Percentiles rank a stretch among this genome's conserved stretches.
phyloP scores from a whole-genome alignment of 2,888 invertebrate genomes.

The Cephus spinipes region DNA sequence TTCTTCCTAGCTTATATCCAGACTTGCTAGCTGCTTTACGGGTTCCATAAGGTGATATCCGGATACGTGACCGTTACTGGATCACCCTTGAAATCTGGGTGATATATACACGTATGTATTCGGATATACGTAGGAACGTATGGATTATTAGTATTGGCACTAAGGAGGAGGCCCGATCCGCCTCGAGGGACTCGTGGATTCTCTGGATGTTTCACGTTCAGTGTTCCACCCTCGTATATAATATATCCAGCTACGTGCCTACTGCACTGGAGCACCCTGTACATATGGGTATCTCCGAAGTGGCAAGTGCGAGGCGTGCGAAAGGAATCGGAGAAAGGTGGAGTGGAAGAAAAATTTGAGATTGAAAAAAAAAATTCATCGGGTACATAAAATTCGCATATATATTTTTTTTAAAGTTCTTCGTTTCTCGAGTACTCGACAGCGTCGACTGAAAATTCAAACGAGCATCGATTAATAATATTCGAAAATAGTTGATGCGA shows the following conservation, averaged over 20 bases:
- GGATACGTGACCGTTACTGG: constrained; percentile 56
- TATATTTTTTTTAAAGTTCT: too few relatives aligned
- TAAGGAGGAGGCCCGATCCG: constrained; percentile 44
- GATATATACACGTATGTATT: constrained; percentile 17
- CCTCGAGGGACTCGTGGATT: constrained; percentile 46
- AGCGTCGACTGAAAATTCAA: too few relatives aligned
- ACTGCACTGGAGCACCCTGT: constrained; percentile 18
- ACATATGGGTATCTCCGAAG: constrained; percentile 23
- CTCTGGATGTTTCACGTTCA: constrained; percentile 34
- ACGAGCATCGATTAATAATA: too few relatives aligned
- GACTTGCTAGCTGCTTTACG: constrained; percentile 35
- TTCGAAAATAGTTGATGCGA: too few relatives aligned
- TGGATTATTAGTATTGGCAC: constrained; percentile 58
- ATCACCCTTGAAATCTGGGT: constrained; percentile 51
- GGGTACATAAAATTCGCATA: too few relatives aligned
- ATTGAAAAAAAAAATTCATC: too few relatives aligned
- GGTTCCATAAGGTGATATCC: constrained; percentile 49
- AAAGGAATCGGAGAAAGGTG: not conserved
- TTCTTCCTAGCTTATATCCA: too few relatives aligned
- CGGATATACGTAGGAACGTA: constrained; percentile 25
- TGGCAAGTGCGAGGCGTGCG: constrained; percentile 1
- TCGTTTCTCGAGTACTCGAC: too few relatives aligned
- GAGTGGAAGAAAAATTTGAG: too few relatives aligned
- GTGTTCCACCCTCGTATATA: constrained; percentile 53
- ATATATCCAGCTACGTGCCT: constrained; percentile 50